Conservation (phyloP, 2,888 invertebrate species). For the Acanthopleura granulata region DNA sequence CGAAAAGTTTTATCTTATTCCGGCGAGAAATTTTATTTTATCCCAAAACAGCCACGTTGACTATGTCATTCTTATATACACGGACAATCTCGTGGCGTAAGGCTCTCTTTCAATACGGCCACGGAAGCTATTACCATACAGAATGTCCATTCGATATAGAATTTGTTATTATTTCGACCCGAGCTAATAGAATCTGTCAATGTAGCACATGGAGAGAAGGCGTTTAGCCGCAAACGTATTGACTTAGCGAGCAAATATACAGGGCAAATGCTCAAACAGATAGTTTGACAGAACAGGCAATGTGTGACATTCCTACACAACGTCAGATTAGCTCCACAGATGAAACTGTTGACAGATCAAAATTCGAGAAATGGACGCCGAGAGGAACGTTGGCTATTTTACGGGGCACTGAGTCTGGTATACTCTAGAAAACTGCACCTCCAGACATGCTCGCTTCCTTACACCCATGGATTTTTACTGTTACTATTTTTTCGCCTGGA, state of each 20-base stretch:
- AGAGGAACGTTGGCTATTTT: too few species aligned
- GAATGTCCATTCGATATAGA: constrained; percentile 1
- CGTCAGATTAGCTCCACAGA: constrained; percentile 4
- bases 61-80: too few species aligned
- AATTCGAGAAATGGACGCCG: neutral
- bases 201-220: neutral
- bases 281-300: neutral
- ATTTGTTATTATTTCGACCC: constrained; percentile 1
- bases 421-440: too few species aligned
- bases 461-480: too few species aligned
- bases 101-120: too few species aligned
- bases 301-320: neutral
- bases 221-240: constrained; percentile 2
- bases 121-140: neutral
- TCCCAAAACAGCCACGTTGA: too few species aligned
- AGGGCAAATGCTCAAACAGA: neutral
- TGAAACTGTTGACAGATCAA: neutral
- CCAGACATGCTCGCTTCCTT: too few species aligned
- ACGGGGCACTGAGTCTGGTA: too few species aligned
- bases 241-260: constrained; percentile 1
- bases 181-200: constrained; percentile 9
- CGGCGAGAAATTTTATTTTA: too few species aligned
- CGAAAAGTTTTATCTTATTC: too few species aligned
- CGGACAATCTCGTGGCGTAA: too few species aligned
- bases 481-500: too few species aligned